Evolutionary conservation across 2,113 vertebrate genomes (phyloP).

Genomic region (Garra rufa): DNA sequence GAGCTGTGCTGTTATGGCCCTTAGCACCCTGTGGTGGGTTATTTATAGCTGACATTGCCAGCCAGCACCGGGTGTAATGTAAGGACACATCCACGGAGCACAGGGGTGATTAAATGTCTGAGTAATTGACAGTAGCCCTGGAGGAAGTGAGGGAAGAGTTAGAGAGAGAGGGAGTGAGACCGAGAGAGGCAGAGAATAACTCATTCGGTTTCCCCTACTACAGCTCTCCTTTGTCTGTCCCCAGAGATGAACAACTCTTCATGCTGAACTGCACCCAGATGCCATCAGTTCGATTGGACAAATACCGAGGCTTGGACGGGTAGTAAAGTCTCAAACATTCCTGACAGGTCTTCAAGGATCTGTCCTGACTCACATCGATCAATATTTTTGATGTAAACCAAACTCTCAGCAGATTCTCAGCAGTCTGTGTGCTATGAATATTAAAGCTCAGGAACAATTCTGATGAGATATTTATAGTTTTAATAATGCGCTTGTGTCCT

Average conservation of each 20-base stretch:
- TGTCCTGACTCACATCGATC: constrained; percentile 3
- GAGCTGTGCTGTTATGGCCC: constrained; percentile 47
- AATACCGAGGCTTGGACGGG: background rate
- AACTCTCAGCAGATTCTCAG: background rate
- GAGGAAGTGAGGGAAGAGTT: constrained; percentile 40
- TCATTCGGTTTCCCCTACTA: constrained; percentile 16
- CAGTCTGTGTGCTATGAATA: background rate
- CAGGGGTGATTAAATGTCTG: constrained; percentile 62
- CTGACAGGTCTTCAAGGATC: background rate
- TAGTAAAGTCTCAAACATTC: constrained; percentile 1
- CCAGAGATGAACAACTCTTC: constrained; percentile 34
- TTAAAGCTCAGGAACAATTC: constrained; percentile 1
- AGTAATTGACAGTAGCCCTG: constrained; percentile 58
- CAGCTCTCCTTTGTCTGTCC: constrained; percentile 12
- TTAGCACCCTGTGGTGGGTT: constrained; percentile 53
- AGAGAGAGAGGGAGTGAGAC: constrained; percentile 9
- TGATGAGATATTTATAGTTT: constrained; percentile 15
- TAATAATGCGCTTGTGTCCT: constrained; percentile 1
- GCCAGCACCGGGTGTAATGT: constrained; percentile 59
- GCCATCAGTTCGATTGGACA: constrained; percentile 29
- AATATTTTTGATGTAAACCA: constrained; percentile 18
- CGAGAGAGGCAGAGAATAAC: constrained; percentile 25
- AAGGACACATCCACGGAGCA: constrained; percentile 60
- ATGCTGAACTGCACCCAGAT: constrained; percentile 26
- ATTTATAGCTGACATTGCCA: constrained; percentile 65